These are phyloP conservation scores for Fragum fragum DNA, from an alignment of 2,888 invertebrate genomes.

Conservation along the genomic window DNA sequence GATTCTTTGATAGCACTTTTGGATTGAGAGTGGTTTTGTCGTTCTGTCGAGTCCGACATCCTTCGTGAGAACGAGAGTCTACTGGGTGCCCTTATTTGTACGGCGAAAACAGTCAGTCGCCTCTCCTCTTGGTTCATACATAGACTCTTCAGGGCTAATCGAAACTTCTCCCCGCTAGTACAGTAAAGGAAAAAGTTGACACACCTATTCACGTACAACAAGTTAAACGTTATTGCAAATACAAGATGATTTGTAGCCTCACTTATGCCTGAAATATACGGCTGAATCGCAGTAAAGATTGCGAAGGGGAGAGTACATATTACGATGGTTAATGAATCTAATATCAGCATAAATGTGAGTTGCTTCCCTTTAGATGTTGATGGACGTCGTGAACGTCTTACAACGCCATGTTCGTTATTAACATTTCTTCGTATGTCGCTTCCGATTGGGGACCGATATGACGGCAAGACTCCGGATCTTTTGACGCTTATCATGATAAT, in stretches of 20 bases:
- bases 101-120: conserved; percentile 20
- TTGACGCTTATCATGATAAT: conserved; percentile 72
- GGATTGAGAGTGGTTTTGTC: not conserved
- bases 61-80: not conserved
- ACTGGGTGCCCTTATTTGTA: conserved; percentile 3
- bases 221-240: conserved; percentile 72
- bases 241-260: conserved; percentile 60
- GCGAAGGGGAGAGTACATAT: conserved; percentile 76
- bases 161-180: conserved; percentile 75
- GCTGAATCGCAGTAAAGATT: conserved; percentile 60
- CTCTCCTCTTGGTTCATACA: conserved; percentile 18
- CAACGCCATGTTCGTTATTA: not conserved
- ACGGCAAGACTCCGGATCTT: not conserved
- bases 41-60: conserved; percentile 17
- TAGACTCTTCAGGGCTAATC: conserved; percentile 66
- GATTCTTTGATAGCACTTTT: too few relatives aligned
- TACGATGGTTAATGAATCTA: conserved; percentile 75
- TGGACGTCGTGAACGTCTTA: conserved; percentile 7
- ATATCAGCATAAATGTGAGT: conserved; percentile 75
- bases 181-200: conserved; percentile 80
- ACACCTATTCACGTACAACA: conserved; percentile 78
- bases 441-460: not conserved
- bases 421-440: not conserved
- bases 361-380: conserved; percentile 65
- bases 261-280: conserved; percentile 46